phyloP scores from a whole-genome alignment of 2,797 vertebrate species.

The Melanotaenia nigrans region DNA sequence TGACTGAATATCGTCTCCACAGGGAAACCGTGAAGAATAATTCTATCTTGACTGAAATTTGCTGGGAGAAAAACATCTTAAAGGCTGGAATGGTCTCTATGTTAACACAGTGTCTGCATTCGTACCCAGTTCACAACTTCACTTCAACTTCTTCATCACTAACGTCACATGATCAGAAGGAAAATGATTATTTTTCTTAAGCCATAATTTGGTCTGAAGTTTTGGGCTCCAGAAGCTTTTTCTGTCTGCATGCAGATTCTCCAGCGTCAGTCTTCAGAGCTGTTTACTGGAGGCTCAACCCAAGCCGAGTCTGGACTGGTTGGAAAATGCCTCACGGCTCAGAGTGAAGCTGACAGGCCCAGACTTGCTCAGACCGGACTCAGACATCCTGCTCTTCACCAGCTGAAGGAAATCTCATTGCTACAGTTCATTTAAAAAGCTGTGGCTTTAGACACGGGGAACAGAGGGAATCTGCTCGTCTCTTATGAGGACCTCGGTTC shows the following conservation, averaged over 20 bases:
- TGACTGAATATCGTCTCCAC: slow-evolving; percentile 78
- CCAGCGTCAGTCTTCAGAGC: slow-evolving; percentile 13
- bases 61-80: slow-evolving; percentile 37
- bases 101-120: slow-evolving; percentile 40
- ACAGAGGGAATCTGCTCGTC: too few relatives aligned
- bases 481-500: too few relatives aligned
- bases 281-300: background rate
- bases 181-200: slow-evolving; percentile 45
- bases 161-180: slow-evolving; percentile 15
- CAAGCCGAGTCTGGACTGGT: slow-evolving; percentile 58
- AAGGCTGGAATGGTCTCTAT: slow-evolving; percentile 59
- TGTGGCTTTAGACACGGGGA: too few relatives aligned
- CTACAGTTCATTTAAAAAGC: too few relatives aligned
- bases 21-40: slow-evolving; percentile 55
- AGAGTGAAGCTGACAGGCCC: slow-evolving; percentile 39
- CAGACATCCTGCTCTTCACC: too few relatives aligned
- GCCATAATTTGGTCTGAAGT: slow-evolving; percentile 69
- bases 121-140: slow-evolving; percentile 46
- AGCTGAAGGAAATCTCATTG: too few relatives aligned
- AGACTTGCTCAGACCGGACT: slow-evolving; percentile 43
- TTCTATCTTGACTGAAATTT: slow-evolving; percentile 46
- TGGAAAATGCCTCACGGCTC: slow-evolving; percentile 51
- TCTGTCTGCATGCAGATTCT: slow-evolving; percentile 4
- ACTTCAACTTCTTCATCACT: slow-evolving; percentile 57
- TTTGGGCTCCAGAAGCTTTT: background rate